Conservation (phyloP, 2,113 vertebrate genomes). For the Oxyura jamaicensis region DNA sequence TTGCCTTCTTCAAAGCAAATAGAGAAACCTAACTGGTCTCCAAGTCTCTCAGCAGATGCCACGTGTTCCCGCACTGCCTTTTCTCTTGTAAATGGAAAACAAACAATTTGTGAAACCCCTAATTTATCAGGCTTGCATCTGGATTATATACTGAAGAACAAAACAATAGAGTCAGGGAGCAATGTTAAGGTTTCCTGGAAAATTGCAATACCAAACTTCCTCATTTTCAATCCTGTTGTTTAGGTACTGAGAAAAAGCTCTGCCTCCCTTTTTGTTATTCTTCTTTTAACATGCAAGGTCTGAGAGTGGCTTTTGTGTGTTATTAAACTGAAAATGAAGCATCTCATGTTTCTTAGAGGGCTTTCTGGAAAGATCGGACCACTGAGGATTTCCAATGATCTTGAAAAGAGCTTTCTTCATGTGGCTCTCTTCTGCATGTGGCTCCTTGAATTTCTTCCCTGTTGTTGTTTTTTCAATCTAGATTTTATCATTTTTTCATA, state of each 20-base stretch:
- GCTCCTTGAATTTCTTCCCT: background rate
- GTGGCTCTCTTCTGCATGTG: background rate
- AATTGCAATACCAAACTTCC: background rate
- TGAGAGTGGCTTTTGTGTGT: background rate
- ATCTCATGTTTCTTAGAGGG: background rate
- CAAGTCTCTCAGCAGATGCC: background rate
- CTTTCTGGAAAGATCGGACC: background rate
- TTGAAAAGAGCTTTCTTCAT: background rate
- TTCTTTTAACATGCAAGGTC: background rate
- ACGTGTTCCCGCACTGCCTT: constrained; percentile 9
- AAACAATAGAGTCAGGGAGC: background rate
- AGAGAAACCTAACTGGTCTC: background rate
- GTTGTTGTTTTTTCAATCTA: background rate
- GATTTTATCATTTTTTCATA: background rate
- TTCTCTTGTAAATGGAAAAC: background rate
- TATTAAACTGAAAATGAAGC: background rate
- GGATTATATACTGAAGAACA: background rate
- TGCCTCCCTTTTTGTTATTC: background rate
- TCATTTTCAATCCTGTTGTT: background rate
- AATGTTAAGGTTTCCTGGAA: background rate
- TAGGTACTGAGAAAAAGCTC: background rate
- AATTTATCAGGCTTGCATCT: background rate
- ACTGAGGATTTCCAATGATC: background rate
- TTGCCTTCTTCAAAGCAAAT: background rate
- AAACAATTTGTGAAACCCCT: background rate